Evolutionary conservation across 2,888 invertebrate genomes (phyloP), one percentile per base, ranked within the genome.

Genomic region (Caenorhabditis sinica): DNA sequence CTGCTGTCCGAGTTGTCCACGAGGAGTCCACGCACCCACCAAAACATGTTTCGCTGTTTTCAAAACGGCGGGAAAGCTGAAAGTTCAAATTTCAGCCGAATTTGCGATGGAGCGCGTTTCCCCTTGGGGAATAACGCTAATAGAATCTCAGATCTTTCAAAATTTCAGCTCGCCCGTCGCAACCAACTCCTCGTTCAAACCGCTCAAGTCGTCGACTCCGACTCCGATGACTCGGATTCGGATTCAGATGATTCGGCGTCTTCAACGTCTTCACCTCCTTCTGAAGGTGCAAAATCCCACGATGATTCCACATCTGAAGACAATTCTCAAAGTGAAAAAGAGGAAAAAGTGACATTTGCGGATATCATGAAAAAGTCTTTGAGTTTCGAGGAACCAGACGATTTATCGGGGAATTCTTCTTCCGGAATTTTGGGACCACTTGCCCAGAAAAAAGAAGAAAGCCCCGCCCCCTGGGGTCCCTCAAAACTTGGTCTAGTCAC

Each of bases 321-420:
- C 9, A 56, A 56, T 25, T 56, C 56, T 13, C 17, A 53, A 11
- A 53, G 6, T 20, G 56, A 56, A 28, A 56, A 49, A 20, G 49
- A 49, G 49, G 49, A 49, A 23, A 69, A 56, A 40, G 25, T 40
- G 9, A 51, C 60, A 1, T 61, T 65, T 53, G 33, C 51, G 9
- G 61, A 63, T 33, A 53, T 63, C 36, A 17, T 53, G 25, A 36
- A 40, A 25, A 63, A 74, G 28, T 30, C 60, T n/a, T 49, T 49
- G 49, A 49, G 49, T 49, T 4, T 49, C 8, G 20, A 23, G 17
- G 25, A 33, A 17, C 2, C 45, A 20, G 45, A 51, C 65, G 15
- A 25, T n/a, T n/a, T n/a, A n/a, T n/a, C n/a, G n/a, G n/a, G n/a
- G 17, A 51, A n/a, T 45, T 20, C 20, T 33, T 53, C 9, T 40